Percentiles rank a stretch among this genome's conserved stretches.
Conservation (phyloP, 2,113 vertebrate genomes). For the Accipiter virgatus region DNA sequence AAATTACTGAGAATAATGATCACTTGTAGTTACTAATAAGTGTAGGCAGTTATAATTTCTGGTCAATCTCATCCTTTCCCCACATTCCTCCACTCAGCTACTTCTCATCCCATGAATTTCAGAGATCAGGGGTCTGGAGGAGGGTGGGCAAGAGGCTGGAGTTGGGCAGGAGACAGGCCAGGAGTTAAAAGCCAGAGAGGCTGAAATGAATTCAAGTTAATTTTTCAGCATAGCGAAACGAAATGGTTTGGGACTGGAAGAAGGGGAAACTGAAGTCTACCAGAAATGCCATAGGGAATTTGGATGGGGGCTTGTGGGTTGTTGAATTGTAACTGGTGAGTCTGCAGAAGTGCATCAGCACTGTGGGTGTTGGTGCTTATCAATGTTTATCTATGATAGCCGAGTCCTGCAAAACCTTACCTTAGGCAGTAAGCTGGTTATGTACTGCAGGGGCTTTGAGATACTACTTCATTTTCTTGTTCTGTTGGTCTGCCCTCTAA, state of each 20-base stretch:
- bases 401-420: neutral
- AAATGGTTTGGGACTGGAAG: neutral
- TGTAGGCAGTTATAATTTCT: neutral
- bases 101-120: neutral
- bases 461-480: neutral
- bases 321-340: neutral
- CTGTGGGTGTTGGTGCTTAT: neutral
- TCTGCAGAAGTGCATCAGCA: neutral
- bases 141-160: neutral
- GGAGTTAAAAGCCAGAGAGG: neutral
- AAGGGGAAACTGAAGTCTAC: neutral
- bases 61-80: neutral
- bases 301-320: neutral
- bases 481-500: neutral
- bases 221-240: neutral
- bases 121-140: neutral
- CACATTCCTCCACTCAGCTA: neutral
- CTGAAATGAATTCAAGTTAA: neutral
- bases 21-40: neutral
- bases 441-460: neutral
- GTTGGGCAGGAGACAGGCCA: neutral
- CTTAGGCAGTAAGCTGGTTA: neutral
- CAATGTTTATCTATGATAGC: fast-evolving
- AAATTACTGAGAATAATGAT: neutral
- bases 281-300: neutral